Evolutionary conservation across 64 coral and sea anemone genomes (phyloP), one percentile per base, ranked within the genome.

Genomic region (Cladopsammia gracilis): DNA sequence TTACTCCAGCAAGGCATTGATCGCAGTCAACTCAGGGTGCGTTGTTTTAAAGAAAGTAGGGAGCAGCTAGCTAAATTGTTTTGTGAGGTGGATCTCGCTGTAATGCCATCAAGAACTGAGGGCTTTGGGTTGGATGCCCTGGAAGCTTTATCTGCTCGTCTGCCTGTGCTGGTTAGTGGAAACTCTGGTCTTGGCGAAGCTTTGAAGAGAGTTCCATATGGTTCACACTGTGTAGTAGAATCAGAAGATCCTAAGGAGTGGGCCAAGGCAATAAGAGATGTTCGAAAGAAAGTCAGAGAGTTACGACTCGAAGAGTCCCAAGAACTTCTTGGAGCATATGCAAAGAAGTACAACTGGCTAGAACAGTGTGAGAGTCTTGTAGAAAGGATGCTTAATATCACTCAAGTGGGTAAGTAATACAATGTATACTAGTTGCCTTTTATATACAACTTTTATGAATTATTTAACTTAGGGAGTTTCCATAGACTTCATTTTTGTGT

Each of bases 61-160:
- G 52, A 79, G 26, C 20, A 25, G 6, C 52, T 79, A 42, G 24
- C 53, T 10, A 34, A 25, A 7, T 23, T 79, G 50, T 79, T 79
- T 4, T 79, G 53, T 60, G 77, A 79, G 13, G 77, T 79, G 1
- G 77, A 79, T 79, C 54, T 79, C 25, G 77, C 10, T 1, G 60
- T 79, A 25, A 79, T 79, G 77, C 77, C 77, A 60, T 79, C 77
- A 43, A 34, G 77, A 56, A 79, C 53, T 58, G 77, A 79, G 10
- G 77, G 77, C 8, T 79, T 79, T 79, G 77, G 77, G 0, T 18
- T 79, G 25, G 13, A 54, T 42, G 77, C 52, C 13, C 77, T 79
- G 44, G 77, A 79, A 19, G 77, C 77, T 3, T 79, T 79, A 59
- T 79, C 77, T 79, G 77, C 77, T 59, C 54, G 77, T 79, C 53